phyloP scores from a whole-genome alignment of 2,113 vertebrate genomes.

The Trinectes maculatus region DNA sequence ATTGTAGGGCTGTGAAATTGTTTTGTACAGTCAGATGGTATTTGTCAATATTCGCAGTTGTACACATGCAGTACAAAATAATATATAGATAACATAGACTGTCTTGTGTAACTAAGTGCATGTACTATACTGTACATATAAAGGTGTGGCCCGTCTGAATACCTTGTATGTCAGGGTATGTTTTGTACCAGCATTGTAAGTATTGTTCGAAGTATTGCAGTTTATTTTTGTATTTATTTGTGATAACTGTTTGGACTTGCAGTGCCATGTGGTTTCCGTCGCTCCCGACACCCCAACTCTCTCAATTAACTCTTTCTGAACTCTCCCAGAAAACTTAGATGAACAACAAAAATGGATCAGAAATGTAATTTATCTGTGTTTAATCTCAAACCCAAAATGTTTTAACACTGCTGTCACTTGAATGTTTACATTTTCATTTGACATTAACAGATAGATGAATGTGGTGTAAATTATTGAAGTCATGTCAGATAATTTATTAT shows the following conservation, averaged over 20 bases:
- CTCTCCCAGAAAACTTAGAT: not conserved
- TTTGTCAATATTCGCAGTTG: constrained; percentile 83
- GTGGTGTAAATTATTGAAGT: constrained; percentile 32
- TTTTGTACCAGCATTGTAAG: constrained; percentile 92
- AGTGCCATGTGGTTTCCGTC: constrained; percentile 84
- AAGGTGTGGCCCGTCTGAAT: constrained; percentile 83
- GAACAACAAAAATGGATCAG: constrained; percentile 2
- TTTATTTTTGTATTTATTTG: constrained; percentile 88
- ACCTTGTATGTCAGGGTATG: constrained; percentile 90
- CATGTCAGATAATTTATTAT: constrained; percentile 29
- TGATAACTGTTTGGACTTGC: constrained; percentile 70
- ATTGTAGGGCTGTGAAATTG: constrained; percentile 85
- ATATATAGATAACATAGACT: constrained; percentile 73
- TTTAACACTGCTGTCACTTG: constrained; percentile 11
- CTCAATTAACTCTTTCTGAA: not conserved
- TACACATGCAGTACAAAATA: constrained; percentile 78
- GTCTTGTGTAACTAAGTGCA: constrained; percentile 85
- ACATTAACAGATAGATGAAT: not conserved
- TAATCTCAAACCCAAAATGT: constrained; percentile 27
- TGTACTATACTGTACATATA: constrained; percentile 91
- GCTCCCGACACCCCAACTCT: constrained; percentile 33
- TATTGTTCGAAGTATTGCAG: constrained; percentile 79
- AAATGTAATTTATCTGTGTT: constrained; percentile 9
- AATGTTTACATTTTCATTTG: constrained; percentile 20
- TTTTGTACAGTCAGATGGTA: constrained; percentile 79